phyloP scores from a whole-genome alignment of 2,113 vertebrate species.

The Podarcis cretensis region DNA sequence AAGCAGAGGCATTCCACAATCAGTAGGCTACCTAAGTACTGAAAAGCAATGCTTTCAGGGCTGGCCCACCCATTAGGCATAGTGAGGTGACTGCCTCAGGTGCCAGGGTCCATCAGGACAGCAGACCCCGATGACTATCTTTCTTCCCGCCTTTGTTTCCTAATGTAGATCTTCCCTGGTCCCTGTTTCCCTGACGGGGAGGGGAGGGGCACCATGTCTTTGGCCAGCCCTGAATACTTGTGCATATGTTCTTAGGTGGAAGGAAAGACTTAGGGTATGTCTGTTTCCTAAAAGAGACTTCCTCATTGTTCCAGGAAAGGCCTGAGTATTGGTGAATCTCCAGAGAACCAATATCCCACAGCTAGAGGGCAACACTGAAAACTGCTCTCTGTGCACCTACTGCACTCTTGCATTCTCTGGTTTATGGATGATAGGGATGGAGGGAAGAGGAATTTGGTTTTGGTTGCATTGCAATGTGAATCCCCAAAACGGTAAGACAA shows the following conservation, averaged over 20 bases:
- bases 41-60: neutral
- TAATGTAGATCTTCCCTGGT: no score
- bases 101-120: no score
- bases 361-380: neutral
- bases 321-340: neutral
- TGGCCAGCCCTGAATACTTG: neutral
- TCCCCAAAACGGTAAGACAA: no score
- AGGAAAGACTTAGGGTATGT: neutral
- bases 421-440: neutral
- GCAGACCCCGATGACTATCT: no score
- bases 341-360: neutral
- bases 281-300: neutral
- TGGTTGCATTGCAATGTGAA: no score
- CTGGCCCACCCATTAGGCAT: no score
- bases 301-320: conserved; percentile 4
- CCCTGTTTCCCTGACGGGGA: no score
- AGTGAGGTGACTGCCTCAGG: no score
- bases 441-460: no score
- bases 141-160: no score
- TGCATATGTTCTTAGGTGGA: neutral
- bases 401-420: neutral
- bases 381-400: neutral
- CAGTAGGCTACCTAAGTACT: neutral
- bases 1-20: conserved; percentile 19
- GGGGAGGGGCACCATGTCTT: no score